Base-by-base conservation (phyloP, 2,113 vertebrate species). In the Otus sunia region DNA sequence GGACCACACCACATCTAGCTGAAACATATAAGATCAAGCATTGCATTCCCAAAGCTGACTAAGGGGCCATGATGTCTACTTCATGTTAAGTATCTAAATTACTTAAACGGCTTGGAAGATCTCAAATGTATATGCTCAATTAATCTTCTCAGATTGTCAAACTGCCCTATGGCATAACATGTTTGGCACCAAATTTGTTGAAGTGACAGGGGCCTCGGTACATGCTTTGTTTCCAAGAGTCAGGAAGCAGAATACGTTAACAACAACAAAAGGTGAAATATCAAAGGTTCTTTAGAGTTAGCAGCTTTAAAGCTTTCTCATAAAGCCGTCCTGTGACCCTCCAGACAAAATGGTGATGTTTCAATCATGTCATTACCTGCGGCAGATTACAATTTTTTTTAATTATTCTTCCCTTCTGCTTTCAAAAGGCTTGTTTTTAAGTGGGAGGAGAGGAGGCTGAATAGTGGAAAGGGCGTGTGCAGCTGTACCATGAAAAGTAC, bases 281-380 rank as follows among this genome's bases (percentile, higher is more conserved):
- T 96, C 97, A 97, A 97, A 97, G 91, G 45, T 97, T 95, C 79
- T 96, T 96, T 64, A 49, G 22, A 88, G 71, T 76, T 69, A 96
- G 91, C 87, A 95, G 92, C 90, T 96, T 95, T 96, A 96, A 97
- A 97, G 84, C 32, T 95, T 94, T 96, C 95, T 94, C 93, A 97
- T 89, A 92, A 97, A 95, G 85, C 81, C 21, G 0, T 82, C 66
- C 94, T 89, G 71, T 97, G 91, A 96, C 95, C 91, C 92, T 95
- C 86, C 94, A 96, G 93, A 94, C 96, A 97, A 96, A 95, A 96
- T 89, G 94, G 58, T 95, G 96, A 97, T 96, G 96, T 96, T 96
- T 97, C 94, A 96, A 97, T 97, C 94, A 93, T 96, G 92, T 90
- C 75, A 88, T 96, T 86, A 94, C 96, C 96, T n/a, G 77, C 91